Base-by-base conservation (phyloP, 2,888 invertebrate species). In the Amphiduros pacificus region DNA sequence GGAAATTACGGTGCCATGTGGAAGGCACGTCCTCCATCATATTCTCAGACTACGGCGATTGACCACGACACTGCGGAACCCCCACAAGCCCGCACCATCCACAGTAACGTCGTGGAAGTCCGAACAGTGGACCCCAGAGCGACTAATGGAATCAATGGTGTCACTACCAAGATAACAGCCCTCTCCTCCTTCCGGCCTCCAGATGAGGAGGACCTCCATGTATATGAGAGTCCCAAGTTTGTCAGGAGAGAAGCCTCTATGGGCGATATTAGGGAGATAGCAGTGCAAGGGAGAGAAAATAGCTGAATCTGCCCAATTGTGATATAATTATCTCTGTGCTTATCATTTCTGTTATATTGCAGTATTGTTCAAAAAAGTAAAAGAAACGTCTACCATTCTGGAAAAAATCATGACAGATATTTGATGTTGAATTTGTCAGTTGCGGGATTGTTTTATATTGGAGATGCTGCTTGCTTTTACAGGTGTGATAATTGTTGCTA, bases 221-320 rank as follows among this genome's bases (percentile, higher is more conserved):
- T 58, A 6, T 58, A 58, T 22, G 58, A 58, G 50, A 58, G 58
- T 32, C 58, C 58, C 31, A 58, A 58, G 51, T 58, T 58, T 28
- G n/a, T 50, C 14, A 31, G 58, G 32, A 40, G 55, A 17, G 55
- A 55, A 26, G 55, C n/a, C n/a, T n/a, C n/a, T n/a, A n/a, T n/a
- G n/a, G n/a, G n/a, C n/a, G n/a, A n/a, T n/a, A n/a, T n/a, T n/a
- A n/a, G n/a, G n/a, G n/a, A n/a, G n/a, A n/a, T n/a, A n/a, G n/a
- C n/a, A n/a, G n/a, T n/a, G n/a, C n/a, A n/a, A n/a, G n/a, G n/a
- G n/a, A n/a, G n/a, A n/a, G n/a, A n/a, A n/a, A n/a, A n/a, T n/a
- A n/a, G n/a, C n/a, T n/a, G n/a, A n/a, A n/a, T n/a, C n/a, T n/a
- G n/a, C n/a, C n/a, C n/a, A n/a, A n/a, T n/a, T n/a, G n/a, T n/a